Evolutionary conservation across 1,140 invertebrate genomes (phyloP).

Genomic region (Marisa cornuarietis): DNA sequence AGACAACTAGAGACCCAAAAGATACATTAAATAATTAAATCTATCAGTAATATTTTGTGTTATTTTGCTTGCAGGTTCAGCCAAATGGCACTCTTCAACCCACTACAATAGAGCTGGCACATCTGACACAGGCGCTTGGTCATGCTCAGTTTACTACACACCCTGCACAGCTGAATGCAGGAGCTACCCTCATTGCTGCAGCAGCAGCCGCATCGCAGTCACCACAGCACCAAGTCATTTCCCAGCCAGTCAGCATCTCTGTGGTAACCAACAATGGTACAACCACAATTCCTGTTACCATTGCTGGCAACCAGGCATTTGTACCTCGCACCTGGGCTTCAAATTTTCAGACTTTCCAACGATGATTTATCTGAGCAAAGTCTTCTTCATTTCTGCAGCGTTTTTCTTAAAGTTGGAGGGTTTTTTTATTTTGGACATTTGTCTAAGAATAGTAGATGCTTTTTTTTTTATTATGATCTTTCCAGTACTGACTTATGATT

Average conservation of each 20-base stretch:
- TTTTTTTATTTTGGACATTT: no score
- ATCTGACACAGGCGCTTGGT: constrained; percentile 58
- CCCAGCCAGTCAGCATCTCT: constrained; percentile 28
- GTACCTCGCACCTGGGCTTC: constrained; percentile 15
- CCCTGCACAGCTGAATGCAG: constrained; percentile 29
- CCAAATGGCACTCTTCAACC: constrained; percentile 36
- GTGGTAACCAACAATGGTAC: constrained; percentile 27
- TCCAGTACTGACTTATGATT: no score
- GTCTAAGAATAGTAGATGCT: no score
- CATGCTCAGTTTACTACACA: constrained; percentile 44
- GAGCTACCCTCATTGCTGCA: constrained; percentile 20
- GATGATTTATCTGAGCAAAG: neutral
- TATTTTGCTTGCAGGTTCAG: constrained; percentile 43
- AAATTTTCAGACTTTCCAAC: constrained; percentile 12
- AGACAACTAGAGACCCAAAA: neutral
- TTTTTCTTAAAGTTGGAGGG: no score
- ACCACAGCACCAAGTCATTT: constrained; percentile 19
- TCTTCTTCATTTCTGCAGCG: no score
- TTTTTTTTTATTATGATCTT: no score
- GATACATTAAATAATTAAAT: neutral
- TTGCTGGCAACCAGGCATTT: constrained; percentile 13
- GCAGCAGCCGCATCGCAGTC: neutral
- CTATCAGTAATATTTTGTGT: neutral
- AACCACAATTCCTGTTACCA: constrained; percentile 9
- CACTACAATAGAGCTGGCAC: constrained; percentile 61